These are phyloP conservation scores for Hololepta plana DNA, from an alignment of 2,888 invertebrate species.

Conservation along the genomic window DNA sequence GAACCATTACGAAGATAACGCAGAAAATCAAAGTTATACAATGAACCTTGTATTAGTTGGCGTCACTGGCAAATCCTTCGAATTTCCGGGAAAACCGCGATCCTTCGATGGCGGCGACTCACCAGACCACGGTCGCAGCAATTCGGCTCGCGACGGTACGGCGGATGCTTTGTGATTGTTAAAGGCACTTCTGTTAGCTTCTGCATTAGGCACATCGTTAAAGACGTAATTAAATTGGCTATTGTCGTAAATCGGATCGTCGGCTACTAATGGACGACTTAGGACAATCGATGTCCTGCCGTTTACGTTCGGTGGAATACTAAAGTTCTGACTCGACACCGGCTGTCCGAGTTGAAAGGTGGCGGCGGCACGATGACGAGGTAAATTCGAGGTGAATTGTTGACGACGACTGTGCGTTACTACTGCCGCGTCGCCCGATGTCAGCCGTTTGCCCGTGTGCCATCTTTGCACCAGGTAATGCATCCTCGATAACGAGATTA, in stretches of 20 bases:
- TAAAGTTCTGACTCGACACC: slow-evolving; percentile 21
- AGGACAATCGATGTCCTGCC: too few relatives aligned
- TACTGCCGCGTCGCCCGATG: slow-evolving; percentile 3
- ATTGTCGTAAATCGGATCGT: too few relatives aligned
- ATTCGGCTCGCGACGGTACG: slow-evolving; percentile 1
- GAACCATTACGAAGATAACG: neutral
- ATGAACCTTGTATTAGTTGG: too few relatives aligned
- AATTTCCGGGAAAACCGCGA: neutral
- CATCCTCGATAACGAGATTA: slow-evolving; percentile 45
- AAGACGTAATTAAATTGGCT: too few relatives aligned
- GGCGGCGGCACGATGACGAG: neutral
- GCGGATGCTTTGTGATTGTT: neutral
- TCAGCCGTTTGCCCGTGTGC: slow-evolving; percentile 37
- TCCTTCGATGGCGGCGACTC: neutral
- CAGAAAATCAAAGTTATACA: neutral
- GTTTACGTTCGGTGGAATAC: neutral
- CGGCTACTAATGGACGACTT: too few relatives aligned
- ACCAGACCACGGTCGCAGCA: slow-evolving; percentile 1
- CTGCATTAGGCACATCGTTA: too few relatives aligned
- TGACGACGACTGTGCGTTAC: slow-evolving; percentile 4
- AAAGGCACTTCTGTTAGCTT: too few relatives aligned
- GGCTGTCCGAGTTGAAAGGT: slow-evolving; percentile 22
- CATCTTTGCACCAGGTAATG: slow-evolving; percentile 44
- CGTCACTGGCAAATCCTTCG: neutral
- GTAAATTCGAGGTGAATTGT: neutral